phyloP scores from a whole-genome alignment of 2,113 vertebrate genomes.

The Lepisosteus osseus region DNA sequence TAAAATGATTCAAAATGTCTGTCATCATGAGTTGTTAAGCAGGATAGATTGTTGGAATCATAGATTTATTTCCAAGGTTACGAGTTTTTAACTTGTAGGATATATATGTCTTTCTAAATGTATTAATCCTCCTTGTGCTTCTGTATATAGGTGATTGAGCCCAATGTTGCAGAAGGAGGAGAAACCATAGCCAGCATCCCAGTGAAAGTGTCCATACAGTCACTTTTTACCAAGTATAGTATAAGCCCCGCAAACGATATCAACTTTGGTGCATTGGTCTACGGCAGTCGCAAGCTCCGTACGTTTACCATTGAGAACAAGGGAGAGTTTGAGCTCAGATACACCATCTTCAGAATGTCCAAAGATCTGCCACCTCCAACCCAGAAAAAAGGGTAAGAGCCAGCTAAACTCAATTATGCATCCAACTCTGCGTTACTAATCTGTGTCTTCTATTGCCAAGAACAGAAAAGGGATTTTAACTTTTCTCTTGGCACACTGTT shows the following conservation, averaged over 20 bases:
- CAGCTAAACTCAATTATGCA: too few relatives aligned
- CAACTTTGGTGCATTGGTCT: conserved; percentile 73
- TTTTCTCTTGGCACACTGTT: too few relatives aligned
- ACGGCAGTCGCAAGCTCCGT: conserved; percentile 56
- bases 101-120: background rate
- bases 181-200: conserved; percentile 66
- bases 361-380: conserved; percentile 20
- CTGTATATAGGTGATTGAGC: conserved; percentile 77
- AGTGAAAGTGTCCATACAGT: conserved; percentile 66
- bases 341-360: conserved; percentile 49
- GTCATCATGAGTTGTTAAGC: too few relatives aligned
- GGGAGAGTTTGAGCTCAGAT: conserved; percentile 68
- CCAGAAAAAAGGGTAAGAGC: conserved; percentile 58
- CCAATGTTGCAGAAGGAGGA: conserved; percentile 50
- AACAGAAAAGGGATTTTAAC: too few relatives aligned
- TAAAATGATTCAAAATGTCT: background rate
- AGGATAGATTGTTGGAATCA: too few relatives aligned
- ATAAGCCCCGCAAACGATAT: conserved; percentile 68
- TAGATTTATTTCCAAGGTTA: background rate
- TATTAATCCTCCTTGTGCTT: background rate
- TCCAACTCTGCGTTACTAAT: too few relatives aligned
- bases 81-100: background rate
- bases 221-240: conserved; percentile 73
- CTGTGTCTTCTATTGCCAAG: too few relatives aligned
- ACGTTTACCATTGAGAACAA: conserved; percentile 76